These are phyloP conservation scores for Parambassis ranga DNA, from an alignment of 2,797 vertebrate species.

Conservation along the genomic window DNA sequence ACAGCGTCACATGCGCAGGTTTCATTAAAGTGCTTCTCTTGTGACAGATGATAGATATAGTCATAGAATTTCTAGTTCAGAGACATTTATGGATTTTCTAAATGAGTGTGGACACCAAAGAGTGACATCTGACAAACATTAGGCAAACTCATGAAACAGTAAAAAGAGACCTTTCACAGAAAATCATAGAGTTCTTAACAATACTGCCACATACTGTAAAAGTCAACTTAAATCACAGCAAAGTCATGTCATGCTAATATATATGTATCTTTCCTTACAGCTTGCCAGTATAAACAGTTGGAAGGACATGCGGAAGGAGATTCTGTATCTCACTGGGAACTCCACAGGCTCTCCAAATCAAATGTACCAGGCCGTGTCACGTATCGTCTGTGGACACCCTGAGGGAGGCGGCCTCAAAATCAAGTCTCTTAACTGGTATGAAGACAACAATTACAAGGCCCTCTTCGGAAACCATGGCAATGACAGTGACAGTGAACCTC, in stretches of 20 bases:
- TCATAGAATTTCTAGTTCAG: not conserved
- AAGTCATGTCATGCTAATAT: not conserved
- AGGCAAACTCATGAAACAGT: not conserved
- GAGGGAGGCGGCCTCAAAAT: constrained; percentile 96
- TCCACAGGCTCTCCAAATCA: constrained; percentile 86
- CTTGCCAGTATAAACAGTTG: constrained; percentile 91
- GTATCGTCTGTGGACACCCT: constrained; percentile 95
- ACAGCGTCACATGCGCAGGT: not conserved
- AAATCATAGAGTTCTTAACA: too few species aligned
- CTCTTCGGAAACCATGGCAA: constrained; percentile 88
- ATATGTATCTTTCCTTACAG: constrained; percentile 60
- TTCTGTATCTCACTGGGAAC: constrained; percentile 88
- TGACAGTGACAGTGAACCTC: constrained; percentile 83
- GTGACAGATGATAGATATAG: constrained; percentile 12
- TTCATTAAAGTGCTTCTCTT: constrained; percentile 5
- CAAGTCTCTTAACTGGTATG: constrained; percentile 99
- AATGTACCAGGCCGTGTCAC: constrained; percentile 95
- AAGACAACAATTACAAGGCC: constrained; percentile 98
- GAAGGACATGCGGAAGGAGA: constrained; percentile 95
- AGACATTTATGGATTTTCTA: not conserved
- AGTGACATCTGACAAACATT: too few species aligned
- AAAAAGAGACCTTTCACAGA: not conserved
- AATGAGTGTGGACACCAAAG: not conserved
- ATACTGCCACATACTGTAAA: too few species aligned
- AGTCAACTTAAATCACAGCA: too few species aligned